Evolutionary conservation across 1,140 invertebrate genomes (phyloP), one percentile per base, ranked within the genome.

Genomic region (Parasteatoda tepidariorum): DNA sequence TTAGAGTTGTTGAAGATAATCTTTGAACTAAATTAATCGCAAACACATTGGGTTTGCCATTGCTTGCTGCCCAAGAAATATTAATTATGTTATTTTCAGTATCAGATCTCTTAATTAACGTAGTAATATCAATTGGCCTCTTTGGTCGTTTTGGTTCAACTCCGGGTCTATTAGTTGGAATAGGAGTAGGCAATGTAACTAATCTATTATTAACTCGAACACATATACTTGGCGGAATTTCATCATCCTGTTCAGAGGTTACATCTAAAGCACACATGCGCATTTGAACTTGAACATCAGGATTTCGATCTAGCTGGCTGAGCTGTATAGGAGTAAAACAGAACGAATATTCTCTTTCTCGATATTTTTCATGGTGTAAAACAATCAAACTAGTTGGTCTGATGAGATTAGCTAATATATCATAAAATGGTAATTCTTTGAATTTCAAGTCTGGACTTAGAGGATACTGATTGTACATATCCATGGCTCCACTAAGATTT

Each of bases 151-250:
- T 98, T 68, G 97, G 95, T 89, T 99, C 98, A 33, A 96, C 95
- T 67, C 96, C 97, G 18, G 96, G 97, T 89, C 98, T 98, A 90
- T 97, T 99, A 85, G 96, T 98, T 76, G 97, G 97, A 90, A 99
- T 97, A 79, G 97, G 96, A 91, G 97, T 97, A 84, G 98, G 98
- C 87, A 99, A 91, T 85, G 93, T 93, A 87, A 95, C 96, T 84
- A 94, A 90, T 91, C 97, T 97, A 86, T 95, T 94, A 90, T 99
- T 98, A 41, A 99, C 93, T 92, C 97, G 96, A n/a, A 99, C 95
- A 87, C 92, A 92, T 87, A 98, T 93, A 89, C 93, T 96, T 38
- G 96, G 95, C 22, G 98, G 98, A 90, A 99, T 99, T 88, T 93
- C 94, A 88, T 99, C 98, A 87, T 97, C 96, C 90, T 99, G 97